A percentile compares a stretch with the other conserved stretches of the same genome.
Evolutionary conservation across 2,888 invertebrate species (phyloP).

Genomic region (Homarus gammarus): DNA sequence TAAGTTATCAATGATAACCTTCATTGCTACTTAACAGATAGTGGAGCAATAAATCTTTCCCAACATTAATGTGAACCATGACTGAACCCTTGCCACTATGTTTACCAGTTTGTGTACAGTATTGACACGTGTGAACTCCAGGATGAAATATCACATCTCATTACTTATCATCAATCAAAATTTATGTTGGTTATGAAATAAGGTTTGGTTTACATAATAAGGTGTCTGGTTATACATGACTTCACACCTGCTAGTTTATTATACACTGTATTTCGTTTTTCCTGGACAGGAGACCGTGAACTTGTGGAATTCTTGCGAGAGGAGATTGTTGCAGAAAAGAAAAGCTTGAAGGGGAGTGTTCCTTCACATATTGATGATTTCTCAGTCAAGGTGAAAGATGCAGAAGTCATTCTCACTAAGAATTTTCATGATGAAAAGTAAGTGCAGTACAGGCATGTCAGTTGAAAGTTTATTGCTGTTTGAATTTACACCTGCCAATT

Average conservation of each 20-base stretch:
- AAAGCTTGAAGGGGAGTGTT: constrained; percentile 85
- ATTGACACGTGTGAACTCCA: too few relatives aligned
- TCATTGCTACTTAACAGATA: too few relatives aligned
- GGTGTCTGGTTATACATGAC: neutral
- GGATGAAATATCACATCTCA: neutral
- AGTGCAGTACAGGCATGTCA: too few relatives aligned
- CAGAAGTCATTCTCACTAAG: constrained; percentile 88
- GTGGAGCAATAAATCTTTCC: too few relatives aligned
- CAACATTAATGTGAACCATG: too few relatives aligned
- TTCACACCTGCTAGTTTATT: neutral
- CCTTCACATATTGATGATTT: constrained; percentile 81
- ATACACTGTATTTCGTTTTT: neutral
- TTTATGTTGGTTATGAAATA: neutral
- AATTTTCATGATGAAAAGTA: constrained; percentile 85
- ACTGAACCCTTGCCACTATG: too few relatives aligned
- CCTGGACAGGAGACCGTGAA: constrained; percentile 87
- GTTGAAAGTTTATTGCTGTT: too few relatives aligned
- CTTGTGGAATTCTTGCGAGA: constrained; percentile 94
- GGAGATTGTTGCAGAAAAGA: constrained; percentile 94
- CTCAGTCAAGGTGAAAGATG: constrained; percentile 87
- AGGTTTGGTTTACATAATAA: neutral
- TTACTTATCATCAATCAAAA: neutral
- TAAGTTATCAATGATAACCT: too few relatives aligned
- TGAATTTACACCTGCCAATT: too few relatives aligned
- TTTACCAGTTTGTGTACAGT: too few relatives aligned